Evolutionary conservation across 2,797 vertebrate genomes (phyloP).

Genomic region (Sebastes nivosus): DNA sequence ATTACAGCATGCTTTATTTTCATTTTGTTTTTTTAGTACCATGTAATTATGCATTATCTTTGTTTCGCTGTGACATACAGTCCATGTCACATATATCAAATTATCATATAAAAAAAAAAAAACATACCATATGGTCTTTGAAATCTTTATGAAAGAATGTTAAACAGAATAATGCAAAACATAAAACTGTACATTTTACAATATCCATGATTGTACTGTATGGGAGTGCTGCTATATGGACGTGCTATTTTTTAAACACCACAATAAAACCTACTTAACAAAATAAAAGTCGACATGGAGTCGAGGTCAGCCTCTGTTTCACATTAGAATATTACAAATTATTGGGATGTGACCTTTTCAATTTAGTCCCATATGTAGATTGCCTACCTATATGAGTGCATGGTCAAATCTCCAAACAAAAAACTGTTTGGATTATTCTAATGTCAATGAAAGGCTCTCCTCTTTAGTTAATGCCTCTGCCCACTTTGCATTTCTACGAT

Average conservation of each 20-base stretch:
- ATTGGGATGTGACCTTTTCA: slow-evolving; percentile 60
- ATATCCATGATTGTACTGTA: background rate
- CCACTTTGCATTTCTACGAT: slow-evolving; percentile 71
- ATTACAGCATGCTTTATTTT: background rate
- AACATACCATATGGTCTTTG: background rate
- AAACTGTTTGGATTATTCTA: slow-evolving; percentile 69
- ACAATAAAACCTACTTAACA: slow-evolving; percentile 29
- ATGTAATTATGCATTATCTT: background rate
- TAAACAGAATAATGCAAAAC: background rate
- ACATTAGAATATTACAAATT: slow-evolving; percentile 70
- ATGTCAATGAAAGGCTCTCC: slow-evolving; percentile 68
- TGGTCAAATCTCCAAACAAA: slow-evolving; percentile 57
- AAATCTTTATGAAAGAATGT: background rate
- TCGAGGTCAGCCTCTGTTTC: slow-evolving; percentile 55
- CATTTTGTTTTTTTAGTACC: background rate
- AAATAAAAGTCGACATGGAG: slow-evolving; percentile 51
- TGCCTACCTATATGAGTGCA: slow-evolving; percentile 51
- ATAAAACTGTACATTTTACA: background rate
- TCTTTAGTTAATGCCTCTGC: slow-evolving; percentile 72
- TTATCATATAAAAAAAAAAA: background rate
- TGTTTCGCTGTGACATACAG: background rate
- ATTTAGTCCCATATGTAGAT: slow-evolving; percentile 63
- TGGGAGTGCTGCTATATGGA: background rate
- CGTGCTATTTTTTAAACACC: slow-evolving; percentile 19
- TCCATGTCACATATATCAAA: background rate